A percentile compares a stretch with the other conserved stretches of the same genome.
phyloP scores from a whole-genome alignment of 2,888 invertebrate genomes.

The Cataglyphis albicans region DNA sequence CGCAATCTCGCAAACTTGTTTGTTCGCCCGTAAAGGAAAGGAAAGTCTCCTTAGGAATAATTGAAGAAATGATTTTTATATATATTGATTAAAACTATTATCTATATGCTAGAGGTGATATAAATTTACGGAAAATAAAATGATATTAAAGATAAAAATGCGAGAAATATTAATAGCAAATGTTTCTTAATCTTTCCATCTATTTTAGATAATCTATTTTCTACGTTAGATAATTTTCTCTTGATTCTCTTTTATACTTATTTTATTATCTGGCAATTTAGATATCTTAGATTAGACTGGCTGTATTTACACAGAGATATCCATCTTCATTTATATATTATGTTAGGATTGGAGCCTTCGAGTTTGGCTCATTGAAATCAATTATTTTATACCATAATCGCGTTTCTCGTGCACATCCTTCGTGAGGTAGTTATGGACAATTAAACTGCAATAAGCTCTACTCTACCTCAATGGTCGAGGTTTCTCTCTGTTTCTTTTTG shows the following conservation, averaged over 20 bases:
- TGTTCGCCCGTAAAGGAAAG: not conserved
- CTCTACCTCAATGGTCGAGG: not conserved
- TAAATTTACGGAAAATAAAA: not conserved
- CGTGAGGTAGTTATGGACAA: constrained; percentile 11
- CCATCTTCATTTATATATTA: constrained; percentile 39
- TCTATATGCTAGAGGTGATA: not conserved
- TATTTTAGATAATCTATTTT: not conserved
- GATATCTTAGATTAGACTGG: not conserved
- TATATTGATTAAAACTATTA: not conserved
- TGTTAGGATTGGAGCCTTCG: not conserved
- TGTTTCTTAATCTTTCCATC: not conserved
- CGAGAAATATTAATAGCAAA: not conserved
- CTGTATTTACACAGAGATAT: constrained; percentile 22
- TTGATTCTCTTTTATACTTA: not conserved
- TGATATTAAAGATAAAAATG: not conserved
- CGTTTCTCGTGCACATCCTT: constrained; percentile 31
- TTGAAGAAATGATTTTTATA: not conserved
- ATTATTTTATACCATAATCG: constrained; percentile 33
- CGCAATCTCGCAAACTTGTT: not conserved
- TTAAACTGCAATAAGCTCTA: constrained; percentile 22
- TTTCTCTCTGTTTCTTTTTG: not conserved
- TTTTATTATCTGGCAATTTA: constrained; percentile 5
- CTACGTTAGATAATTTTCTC: not conserved
- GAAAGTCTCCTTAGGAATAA: not conserved
- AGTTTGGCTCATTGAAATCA: constrained; percentile 33